Evolutionary conservation across 1,140 invertebrate genomes (phyloP).

Genomic region (Zaprionus capensis): DNA sequence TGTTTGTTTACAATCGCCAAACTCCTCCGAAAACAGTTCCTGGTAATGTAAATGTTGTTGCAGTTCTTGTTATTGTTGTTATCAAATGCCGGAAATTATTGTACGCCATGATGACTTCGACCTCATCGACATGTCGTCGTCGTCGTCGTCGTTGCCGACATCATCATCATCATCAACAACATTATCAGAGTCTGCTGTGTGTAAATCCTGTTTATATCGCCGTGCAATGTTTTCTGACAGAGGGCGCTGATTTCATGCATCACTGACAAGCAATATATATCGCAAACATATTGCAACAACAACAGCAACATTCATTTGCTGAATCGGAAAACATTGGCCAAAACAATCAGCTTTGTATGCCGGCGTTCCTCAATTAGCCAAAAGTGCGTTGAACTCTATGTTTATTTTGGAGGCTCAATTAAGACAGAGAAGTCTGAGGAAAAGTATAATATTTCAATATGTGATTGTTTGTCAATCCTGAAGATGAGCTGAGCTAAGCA

Average conservation of each 20-base stretch:
- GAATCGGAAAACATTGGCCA: conserved; percentile 14
- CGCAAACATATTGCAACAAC: conserved; percentile 11
- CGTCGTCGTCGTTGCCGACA: conserved; percentile 44
- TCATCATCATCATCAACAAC: conserved; percentile 12
- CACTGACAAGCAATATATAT: conserved; percentile 42
- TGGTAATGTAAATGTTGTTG: conserved; percentile 17
- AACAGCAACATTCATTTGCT: conserved; percentile 3
- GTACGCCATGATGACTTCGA: conserved; percentile 51
- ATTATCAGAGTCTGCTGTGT: conserved; percentile 57
- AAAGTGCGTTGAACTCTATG: background rate
- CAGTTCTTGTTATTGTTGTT: conserved; percentile 44
- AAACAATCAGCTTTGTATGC: conserved; percentile 13
- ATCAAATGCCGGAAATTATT: conserved; percentile 81
- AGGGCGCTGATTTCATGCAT: conserved; percentile 70
- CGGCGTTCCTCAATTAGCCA: background rate
- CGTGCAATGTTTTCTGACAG: conserved; percentile 32
- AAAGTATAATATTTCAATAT: background rate
- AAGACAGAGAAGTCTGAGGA: background rate
- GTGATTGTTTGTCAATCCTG: conserved; percentile 1
- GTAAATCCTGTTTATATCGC: conserved; percentile 75
- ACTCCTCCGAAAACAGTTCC: conserved; percentile 24
- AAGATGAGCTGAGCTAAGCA: background rate
- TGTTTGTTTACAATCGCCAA: conserved; percentile 77
- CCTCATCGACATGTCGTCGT: conserved; percentile 56
- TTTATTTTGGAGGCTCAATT: background rate